Base-by-base conservation (phyloP, 64 coral and sea anemone genomes). In the Actinia equina region DNA sequence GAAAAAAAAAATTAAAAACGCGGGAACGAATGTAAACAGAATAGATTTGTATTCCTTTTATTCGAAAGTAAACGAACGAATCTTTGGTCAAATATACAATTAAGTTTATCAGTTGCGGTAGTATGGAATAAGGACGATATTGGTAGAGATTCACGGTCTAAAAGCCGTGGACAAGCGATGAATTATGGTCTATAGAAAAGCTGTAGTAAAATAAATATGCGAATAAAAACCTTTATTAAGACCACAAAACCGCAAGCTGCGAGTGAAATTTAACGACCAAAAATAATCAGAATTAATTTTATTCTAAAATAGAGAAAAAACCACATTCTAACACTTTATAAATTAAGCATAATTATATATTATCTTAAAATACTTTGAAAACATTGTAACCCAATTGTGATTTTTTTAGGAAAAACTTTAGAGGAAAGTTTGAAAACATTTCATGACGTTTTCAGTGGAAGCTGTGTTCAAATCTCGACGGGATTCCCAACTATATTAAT, bases 31-130 rank as follows among this genome's bases (percentile, higher is more conserved):
- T 42, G 69, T 74, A 74, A 74, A 16, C n/a, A 14, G 23, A 74
- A 30, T 20, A 3, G 63, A 23, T 6, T 69, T 9, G 10, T 69
- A 69, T 23, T 69, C 63, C 63, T 69, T n/a, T 8, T n/a, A n/a
- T n/a, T n/a, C n/a, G n/a, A n/a, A 25, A n/a, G 69, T 13, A 74
- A 74, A 65, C 18, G 1, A 2, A 65, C 5, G 62, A 74, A 74
- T 74, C 69, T 74, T 74, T 74, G n/a, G 41, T 11, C 69, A 74
- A 74, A 74, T 74, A 57, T 13, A 74, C n/a, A 74, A 74, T 74
- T 14, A 26, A 41, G 41, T 74, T 41, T 74, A 10, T 12, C 27
- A 41, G 15, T 74, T 74, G 69, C 13, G 26, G 69, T 74, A 30
- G 10, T 69, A 14, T 26, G 13, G 4, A 74, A 74, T 30, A 74